Percentiles rank a stretch among this genome's conserved stretches.
phyloP scores from a whole-genome alignment of 2,113 vertebrate genomes.

The Chroicocephalus ridibundus region DNA sequence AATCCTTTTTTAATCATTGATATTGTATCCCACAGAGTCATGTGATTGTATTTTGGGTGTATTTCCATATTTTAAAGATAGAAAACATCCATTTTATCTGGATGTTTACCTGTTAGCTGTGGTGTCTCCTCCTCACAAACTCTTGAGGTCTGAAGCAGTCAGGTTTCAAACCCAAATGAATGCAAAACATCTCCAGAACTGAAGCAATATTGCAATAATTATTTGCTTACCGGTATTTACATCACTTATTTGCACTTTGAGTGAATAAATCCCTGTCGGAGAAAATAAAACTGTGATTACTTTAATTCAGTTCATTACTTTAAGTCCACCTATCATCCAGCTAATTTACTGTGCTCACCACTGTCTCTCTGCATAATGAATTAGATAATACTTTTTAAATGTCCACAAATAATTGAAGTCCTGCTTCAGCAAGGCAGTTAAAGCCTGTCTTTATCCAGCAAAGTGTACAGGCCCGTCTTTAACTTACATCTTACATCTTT shows the following conservation, averaged over 20 bases:
- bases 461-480: not conserved
- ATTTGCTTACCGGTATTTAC: not conserved
- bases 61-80: not conserved
- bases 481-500: not conserved
- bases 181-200: not conserved
- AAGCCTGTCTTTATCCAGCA: not conserved
- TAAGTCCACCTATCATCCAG: not conserved
- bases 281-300: not conserved
- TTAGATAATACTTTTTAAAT: not conserved
- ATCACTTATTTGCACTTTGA: not conserved
- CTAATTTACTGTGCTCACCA: slow-evolving; percentile 36
- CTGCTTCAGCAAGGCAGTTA: not conserved
- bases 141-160: not conserved
- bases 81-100: not conserved
- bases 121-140: not conserved
- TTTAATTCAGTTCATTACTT: not conserved
- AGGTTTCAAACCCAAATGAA: not conserved
- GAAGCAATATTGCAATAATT: not conserved
- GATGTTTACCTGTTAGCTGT: not conserved
- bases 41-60: not conserved
- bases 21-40: not conserved
- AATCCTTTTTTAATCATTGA: not conserved
- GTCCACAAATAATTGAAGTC: slow-evolving; percentile 13
- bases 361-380: slow-evolving; percentile 18
- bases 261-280: not conserved